Percentiles rank a stretch among this genome's conserved stretches.
These are phyloP conservation scores for Clusia tigrina DNA, from an alignment of 2,888 invertebrate species.

Conservation along the genomic window DNA sequence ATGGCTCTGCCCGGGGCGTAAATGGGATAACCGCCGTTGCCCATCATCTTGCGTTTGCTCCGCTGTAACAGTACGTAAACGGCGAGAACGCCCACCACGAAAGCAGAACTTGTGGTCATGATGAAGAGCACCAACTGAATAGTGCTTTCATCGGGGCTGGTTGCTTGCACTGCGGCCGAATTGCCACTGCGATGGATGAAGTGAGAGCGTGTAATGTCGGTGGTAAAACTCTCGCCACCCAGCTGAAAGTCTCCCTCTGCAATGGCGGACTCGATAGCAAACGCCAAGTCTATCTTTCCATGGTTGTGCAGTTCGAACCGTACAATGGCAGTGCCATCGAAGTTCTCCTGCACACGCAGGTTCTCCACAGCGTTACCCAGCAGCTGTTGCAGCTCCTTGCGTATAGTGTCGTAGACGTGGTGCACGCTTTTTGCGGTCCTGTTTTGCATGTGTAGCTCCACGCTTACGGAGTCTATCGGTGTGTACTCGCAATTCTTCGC, in stretches of 20 bases:
- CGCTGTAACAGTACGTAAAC: constrained; percentile 79
- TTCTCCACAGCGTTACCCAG: constrained; percentile 67
- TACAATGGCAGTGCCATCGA: constrained; percentile 66
- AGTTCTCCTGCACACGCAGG: constrained; percentile 66
- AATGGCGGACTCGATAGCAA: constrained; percentile 80
- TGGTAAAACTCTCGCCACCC: constrained; percentile 63
- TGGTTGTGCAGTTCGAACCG: constrained; percentile 75
- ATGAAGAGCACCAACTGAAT: constrained; percentile 82
- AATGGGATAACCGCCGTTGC: constrained; percentile 41
- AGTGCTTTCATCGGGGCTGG: constrained; percentile 62
- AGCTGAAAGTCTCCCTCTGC: constrained; percentile 58
- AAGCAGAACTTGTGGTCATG: constrained; percentile 79
- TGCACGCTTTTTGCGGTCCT: constrained; percentile 67
- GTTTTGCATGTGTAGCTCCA: constrained; percentile 77
- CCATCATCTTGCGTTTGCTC: constrained; percentile 63
- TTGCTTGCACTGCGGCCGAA: constrained; percentile 43
- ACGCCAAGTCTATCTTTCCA: constrained; percentile 80
- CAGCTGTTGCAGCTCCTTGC: constrained; percentile 58
- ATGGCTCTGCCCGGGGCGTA: constrained; percentile 30
- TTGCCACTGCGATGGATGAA: constrained; percentile 67
- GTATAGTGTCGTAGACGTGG: constrained; percentile 65
- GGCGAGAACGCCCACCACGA: constrained; percentile 79
- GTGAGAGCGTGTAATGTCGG: constrained; percentile 72
- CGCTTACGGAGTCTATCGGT: constrained; percentile 77
- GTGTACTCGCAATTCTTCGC: constrained; percentile 71